A percentile compares a stretch with the other conserved stretches of the same genome.
phyloP scores from a whole-genome alignment of 1,140 invertebrate genomes.

The Apis florea region DNA sequence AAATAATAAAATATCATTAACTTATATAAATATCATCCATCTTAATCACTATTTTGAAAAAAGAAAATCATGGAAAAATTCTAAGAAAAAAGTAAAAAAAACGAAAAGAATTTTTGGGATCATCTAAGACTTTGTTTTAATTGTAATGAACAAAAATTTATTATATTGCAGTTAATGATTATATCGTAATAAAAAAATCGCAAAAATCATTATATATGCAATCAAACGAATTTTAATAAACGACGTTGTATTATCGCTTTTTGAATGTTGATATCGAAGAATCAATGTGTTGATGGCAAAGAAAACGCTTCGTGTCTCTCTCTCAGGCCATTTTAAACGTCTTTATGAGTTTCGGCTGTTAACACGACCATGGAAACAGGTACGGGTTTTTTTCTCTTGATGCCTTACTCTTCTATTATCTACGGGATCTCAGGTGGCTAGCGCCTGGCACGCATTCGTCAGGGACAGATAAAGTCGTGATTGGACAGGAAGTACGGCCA shows the following conservation, averaged over 20 bases:
- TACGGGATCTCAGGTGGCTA: constrained; percentile 60
- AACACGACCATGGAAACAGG: constrained; percentile 68
- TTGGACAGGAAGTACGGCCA: constrained; percentile 49
- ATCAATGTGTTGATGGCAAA: constrained; percentile 5
- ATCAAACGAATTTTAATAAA: constrained; percentile 23
- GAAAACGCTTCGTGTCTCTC: constrained; percentile 25
- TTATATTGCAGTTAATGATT: no score
- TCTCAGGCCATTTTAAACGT: constrained; percentile 73
- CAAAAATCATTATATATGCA: not conserved
- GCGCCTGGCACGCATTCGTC: constrained; percentile 42
- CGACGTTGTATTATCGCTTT: constrained; percentile 23
- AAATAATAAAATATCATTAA: no score
- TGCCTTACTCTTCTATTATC: constrained; percentile 53
- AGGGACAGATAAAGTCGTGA: constrained; percentile 56
- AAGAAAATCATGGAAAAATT: no score
- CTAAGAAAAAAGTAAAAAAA: no score
- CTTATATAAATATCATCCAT: no score
- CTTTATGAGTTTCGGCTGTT: constrained; percentile 78
- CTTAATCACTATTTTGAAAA: no score
- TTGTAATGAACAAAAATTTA: no score
- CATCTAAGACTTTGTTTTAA: no score
- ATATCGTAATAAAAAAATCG: no score
- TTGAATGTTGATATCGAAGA: constrained; percentile 35
- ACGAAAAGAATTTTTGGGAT: no score
- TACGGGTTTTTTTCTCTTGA: constrained; percentile 27